A percentile compares a stretch with the other conserved stretches of the same genome.
phyloP scores from a whole-genome alignment of 2,113 vertebrate genomes.

The Solenodon paradoxus region DNA sequence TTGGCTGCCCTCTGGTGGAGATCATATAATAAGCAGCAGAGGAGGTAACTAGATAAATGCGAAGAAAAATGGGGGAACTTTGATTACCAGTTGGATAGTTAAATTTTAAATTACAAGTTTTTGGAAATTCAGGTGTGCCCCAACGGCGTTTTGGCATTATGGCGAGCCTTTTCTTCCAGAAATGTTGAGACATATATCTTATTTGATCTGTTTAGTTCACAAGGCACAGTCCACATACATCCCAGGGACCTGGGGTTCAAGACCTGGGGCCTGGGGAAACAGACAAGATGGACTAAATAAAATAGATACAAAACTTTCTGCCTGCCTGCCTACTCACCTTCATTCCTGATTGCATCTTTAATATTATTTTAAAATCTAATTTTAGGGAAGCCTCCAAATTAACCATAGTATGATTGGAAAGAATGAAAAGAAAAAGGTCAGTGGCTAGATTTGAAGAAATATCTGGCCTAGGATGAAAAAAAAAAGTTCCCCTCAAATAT shows the following conservation, averaged over 20 bases:
- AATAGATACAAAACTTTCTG: no score
- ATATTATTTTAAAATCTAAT: no score
- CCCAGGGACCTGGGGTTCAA: no score
- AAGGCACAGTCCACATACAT: no score
- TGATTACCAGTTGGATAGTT: not conserved
- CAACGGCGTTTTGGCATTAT: not conserved
- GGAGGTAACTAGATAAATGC: not conserved
- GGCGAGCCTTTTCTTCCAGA: not conserved
- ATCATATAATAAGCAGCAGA: not conserved
- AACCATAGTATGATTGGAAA: not conserved
- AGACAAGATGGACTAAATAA: no score
- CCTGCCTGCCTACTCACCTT: no score
- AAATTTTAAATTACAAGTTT: not conserved
- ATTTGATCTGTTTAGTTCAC: not conserved
- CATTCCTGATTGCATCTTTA: no score
- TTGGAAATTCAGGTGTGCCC: not conserved
- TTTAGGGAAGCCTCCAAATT: not conserved
- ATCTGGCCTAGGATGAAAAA: not conserved
- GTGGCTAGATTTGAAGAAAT: not conserved
- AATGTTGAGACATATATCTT: not conserved
- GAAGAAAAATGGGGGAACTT: not conserved
- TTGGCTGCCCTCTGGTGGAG: constrained; percentile 60
- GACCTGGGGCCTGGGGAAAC: no score
- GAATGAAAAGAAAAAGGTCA: not conserved
- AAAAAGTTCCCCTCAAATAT: not conserved